Percentiles rank a stretch among this genome's conserved stretches.
phyloP scores from a whole-genome alignment of 2,797 vertebrate species.

The Trachops cirrhosus region DNA sequence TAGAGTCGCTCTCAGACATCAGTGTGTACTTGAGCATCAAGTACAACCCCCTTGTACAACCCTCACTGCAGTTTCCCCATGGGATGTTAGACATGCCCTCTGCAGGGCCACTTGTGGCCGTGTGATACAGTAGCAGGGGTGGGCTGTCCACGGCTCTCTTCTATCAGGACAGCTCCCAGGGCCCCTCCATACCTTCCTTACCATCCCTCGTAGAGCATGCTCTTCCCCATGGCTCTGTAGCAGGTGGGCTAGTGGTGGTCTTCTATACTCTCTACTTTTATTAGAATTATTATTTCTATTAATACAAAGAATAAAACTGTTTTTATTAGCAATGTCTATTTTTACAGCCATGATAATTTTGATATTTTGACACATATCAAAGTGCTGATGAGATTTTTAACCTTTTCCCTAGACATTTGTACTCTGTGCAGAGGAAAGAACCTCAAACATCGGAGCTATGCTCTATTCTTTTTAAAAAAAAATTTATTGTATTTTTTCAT shows the following conservation, averaged over 20 bases:
- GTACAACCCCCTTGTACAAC: background rate
- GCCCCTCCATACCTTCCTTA: background rate
- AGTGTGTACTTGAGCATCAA: background rate
- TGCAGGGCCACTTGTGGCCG: background rate
- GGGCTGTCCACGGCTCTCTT: background rate
- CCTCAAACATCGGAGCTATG: background rate
- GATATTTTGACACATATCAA: background rate
- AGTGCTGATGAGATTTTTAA: background rate
- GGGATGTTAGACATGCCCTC: background rate
- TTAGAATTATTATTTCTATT: constrained; percentile 24
- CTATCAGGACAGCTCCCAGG: background rate
- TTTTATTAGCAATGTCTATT: constrained; percentile 26
- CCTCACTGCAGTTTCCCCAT: constrained; percentile 5
- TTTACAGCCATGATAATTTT: background rate
- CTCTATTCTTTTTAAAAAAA: background rate
- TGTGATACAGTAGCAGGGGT: background rate
- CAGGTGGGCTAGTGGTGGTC: background rate
- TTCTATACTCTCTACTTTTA: constrained; percentile 31
- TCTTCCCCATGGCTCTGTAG: background rate
- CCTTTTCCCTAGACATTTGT: background rate
- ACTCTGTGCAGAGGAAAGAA: background rate
- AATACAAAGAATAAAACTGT: background rate
- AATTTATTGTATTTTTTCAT: too few species aligned
- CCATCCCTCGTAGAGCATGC: fast-evolving
- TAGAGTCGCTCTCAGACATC: constrained; percentile 45